Base-by-base conservation (phyloP, 2,113 vertebrate genomes). In the Serinus canaria region DNA sequence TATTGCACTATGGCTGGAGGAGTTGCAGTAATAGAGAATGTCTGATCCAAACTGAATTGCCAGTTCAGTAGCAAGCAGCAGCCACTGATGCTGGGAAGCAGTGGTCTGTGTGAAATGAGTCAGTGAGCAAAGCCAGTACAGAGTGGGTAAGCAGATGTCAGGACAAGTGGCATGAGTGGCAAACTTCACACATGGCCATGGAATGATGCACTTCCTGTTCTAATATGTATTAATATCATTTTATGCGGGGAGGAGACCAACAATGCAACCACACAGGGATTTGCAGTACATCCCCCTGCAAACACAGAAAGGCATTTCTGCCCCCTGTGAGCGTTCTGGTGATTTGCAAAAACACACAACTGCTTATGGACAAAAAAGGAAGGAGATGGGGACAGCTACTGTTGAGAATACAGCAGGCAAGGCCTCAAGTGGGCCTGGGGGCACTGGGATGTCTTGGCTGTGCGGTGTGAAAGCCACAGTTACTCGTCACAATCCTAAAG, bases 41-140 rank as follows among this genome's bases (percentile, higher is more conserved):
- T 31, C 72, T 11, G 75, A 86, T 88, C 72, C 96, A 95, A 59
- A 80, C 22, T 33, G 58, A 75, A 75, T 15, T 83, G 75, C 93
- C 93, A 97, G 90, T 18, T 96, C 90, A 81, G 94, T 96, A 97
- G 95, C 90, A 90, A 93, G 84, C 52, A 87, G 87, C 70, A 84
- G 33, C 53, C 64, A 75, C 68, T 70, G 87, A n/a, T 52, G 41
- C 67, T 91, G 73, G 75, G 72, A 55, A 94, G 58, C 63, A 70
- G 63, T 23, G 70, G 64, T 28, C 33, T 47, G 11, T 56, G 60
- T 81, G 72, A 83, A 92, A 81, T 1, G 27, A 68, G 44, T 22
- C 30, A 55, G 63, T 9, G 44, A 93, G 82, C 47, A 95, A 43
- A 88, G 82, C 35, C 92, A 90, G 62, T 3, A 43, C 14, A 21